Evolutionary conservation across 2,888 invertebrate species (phyloP), one percentile per base, ranked within the genome.

Genomic region (Temnothorax ravouxi): DNA sequence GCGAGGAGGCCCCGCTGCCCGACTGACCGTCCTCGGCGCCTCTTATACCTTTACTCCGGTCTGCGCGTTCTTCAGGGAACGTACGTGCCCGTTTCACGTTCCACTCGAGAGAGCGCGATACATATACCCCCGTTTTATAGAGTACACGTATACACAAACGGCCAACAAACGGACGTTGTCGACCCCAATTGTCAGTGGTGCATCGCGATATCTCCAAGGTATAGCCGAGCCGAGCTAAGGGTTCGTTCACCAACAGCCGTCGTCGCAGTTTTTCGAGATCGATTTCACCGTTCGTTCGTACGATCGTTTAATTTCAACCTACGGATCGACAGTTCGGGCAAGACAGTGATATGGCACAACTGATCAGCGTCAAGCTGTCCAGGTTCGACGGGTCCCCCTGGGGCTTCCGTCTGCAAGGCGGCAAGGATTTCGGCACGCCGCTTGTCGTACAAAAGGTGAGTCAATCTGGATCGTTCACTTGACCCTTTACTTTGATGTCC

Each of bases 381-480:
- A 97, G 98, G 95, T 97, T 97, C 94, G 98, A 98, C 94, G 97
- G 97, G 90, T 97, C 98, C 95, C 98, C 98, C 82, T 97, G 99
- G 97, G 99, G 99, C 91, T 99, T 99, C 95, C 97, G 99, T 93
- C 96, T 99, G 88, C 98, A 99, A 95, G 98, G 98, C 89, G 98
- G 98, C 91, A 98, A 97, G 95, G 99, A 99, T 96, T 99, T 98
- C 95, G 98, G 97, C 92, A 97, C 98, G 91, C 98, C 98, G 54
- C 96, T 99, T 91, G 96, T 98, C 94, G 97, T 99, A 88, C 98
- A 98, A 95, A 99, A 98, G 97, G 99, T 99, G 96, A 97, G 97
- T 95, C 47, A n/a, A n/a, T 50, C 25, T 74, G n/a, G n/a, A 34
- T 52, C 38, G n/a, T 47, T 44, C 15, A 34, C 34, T 61, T 61